These are phyloP conservation scores for Platycercus adscitus DNA, from an alignment of 2,113 vertebrate genomes.

Conservation along the genomic window DNA sequence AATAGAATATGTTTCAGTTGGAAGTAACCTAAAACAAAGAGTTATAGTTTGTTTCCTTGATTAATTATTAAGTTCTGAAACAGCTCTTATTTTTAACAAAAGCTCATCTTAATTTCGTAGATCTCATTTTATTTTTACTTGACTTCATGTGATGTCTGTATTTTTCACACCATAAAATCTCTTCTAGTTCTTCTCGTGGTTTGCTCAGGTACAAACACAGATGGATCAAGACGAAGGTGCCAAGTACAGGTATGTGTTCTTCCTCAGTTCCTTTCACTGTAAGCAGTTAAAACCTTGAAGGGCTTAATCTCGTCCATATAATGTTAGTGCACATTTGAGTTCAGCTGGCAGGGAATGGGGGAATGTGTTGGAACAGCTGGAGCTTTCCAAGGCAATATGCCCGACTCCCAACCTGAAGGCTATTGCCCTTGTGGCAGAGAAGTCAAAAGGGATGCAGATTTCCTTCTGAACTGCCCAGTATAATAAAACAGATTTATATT, in stretches of 20 bases:
- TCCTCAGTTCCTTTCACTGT: background rate
- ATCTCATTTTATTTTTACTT: background rate
- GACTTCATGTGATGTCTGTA: background rate
- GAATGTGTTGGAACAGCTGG: background rate
- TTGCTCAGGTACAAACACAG: constrained; percentile 90
- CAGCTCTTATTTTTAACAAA: background rate
- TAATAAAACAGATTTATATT: background rate
- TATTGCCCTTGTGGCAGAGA: background rate
- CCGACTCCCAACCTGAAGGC: background rate
- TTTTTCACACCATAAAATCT: constrained; percentile 49
- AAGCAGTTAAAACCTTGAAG: background rate
- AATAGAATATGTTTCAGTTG: background rate
- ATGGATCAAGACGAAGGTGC: constrained; percentile 94
- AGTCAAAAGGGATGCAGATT: background rate
- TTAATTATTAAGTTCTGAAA: background rate
- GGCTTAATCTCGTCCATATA: background rate
- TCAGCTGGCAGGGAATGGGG: background rate
- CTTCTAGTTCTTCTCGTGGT: constrained; percentile 96
- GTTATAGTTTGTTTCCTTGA: background rate
- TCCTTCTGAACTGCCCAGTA: background rate
- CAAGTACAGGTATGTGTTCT: constrained; percentile 86
- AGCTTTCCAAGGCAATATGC: background rate
- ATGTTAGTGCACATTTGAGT: rapidly evolving
- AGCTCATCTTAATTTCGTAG: background rate
- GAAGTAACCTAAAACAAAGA: background rate